Conservation (phyloP, 2,888 invertebrate genomes). For the Myathropa florea region DNA sequence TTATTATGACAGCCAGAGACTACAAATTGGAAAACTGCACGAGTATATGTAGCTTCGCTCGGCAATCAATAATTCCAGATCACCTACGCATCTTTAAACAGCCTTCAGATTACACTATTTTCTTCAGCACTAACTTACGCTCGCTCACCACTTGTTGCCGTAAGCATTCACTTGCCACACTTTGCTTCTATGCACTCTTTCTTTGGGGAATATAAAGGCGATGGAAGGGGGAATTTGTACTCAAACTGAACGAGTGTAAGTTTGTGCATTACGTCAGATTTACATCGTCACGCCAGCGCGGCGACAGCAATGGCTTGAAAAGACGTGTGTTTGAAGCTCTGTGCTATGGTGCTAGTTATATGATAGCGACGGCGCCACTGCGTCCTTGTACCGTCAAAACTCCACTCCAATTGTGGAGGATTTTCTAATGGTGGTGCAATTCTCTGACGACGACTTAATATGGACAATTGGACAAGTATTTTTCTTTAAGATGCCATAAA, state of each 20-base stretch:
- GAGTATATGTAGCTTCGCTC: neutral
- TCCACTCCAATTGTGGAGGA: constrained; percentile 70
- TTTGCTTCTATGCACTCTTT: constrained; percentile 22
- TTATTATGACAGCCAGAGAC: neutral
- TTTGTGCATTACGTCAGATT: constrained; percentile 59
- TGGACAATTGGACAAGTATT: constrained; percentile 66
- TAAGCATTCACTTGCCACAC: constrained; percentile 42
- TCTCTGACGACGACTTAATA: constrained; percentile 64
- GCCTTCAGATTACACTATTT: constrained; percentile 23
- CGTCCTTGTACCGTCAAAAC: constrained; percentile 69
- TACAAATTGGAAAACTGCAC: constrained; percentile 13
- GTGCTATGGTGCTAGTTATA: constrained; percentile 28
- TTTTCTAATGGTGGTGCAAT: constrained; percentile 68
- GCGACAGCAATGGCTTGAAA: neutral
- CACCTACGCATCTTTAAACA: constrained; percentile 55
- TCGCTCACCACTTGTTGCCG: constrained; percentile 42
- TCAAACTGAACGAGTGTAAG: constrained; percentile 45
- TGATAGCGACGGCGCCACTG: constrained; percentile 60
- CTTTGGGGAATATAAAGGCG: constrained; percentile 3
- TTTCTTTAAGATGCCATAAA: constrained; percentile 60
- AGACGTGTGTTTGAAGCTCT: constrained; percentile 36
- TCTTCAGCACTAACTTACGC: constrained; percentile 11
- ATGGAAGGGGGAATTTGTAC: constrained; percentile 10
- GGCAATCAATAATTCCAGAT: constrained; percentile 37
- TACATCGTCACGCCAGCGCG: constrained; percentile 33